Evolutionary conservation across 2,113 vertebrate species (phyloP).

Genomic region (Uria lomvia): DNA sequence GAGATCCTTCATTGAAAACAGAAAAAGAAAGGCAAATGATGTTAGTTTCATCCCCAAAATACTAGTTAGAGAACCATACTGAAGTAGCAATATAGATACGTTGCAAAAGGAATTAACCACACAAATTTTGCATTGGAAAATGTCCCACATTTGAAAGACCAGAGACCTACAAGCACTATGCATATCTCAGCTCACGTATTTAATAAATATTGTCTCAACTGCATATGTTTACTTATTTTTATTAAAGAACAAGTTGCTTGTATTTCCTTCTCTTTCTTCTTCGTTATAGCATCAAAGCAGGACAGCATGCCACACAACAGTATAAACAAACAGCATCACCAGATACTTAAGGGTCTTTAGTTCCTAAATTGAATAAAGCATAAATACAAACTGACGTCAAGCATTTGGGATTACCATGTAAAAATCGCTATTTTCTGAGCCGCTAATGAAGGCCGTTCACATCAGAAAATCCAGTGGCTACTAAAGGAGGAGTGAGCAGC

Average conservation of each 20-base stretch:
- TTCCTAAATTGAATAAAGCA: constrained; percentile 18
- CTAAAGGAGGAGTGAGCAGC: background rate
- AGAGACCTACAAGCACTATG: background rate
- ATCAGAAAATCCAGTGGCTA: background rate
- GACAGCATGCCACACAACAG: background rate
- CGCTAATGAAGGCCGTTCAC: background rate
- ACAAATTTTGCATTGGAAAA: background rate
- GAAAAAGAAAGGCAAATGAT: background rate
- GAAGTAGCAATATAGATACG: background rate
- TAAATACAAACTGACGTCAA: constrained; percentile 26
- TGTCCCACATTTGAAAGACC: background rate
- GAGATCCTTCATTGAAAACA: background rate
- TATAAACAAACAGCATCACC: constrained; percentile 16
- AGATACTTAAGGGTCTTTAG: constrained; percentile 30
- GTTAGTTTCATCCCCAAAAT: background rate
- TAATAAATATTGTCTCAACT: constrained; percentile 12
- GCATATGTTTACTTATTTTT: background rate
- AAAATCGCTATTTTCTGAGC: background rate
- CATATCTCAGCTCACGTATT: background rate
- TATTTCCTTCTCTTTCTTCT: constrained; percentile 5
- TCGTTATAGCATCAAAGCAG: background rate
- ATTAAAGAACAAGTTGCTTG: background rate
- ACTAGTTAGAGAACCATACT: background rate
- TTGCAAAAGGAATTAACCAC: background rate
- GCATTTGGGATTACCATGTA: background rate